Evolutionary conservation across 2,797 vertebrate genomes (phyloP).

Genomic region (Danio jaintianensis): DNA sequence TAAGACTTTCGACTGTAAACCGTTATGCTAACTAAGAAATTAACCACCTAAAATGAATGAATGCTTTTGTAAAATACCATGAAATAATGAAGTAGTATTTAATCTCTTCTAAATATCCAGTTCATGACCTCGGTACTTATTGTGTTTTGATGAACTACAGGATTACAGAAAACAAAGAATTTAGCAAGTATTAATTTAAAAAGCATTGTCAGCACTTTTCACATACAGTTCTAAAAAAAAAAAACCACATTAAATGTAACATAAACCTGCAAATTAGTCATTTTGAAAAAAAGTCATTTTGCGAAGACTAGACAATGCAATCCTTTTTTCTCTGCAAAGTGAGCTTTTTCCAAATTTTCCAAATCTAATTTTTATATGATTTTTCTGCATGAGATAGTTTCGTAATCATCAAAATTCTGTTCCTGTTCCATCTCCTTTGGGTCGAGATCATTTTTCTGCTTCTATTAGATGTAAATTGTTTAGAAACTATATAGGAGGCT

Average conservation of each 20-base stretch:
- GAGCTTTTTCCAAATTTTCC: conserved; percentile 22
- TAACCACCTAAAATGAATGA: too few species aligned
- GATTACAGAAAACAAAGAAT: not conserved
- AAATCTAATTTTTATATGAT: conserved; percentile 32
- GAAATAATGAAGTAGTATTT: too few species aligned
- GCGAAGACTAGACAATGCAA: not conserved
- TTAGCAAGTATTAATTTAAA: not conserved
- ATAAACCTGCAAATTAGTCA: conserved; percentile 15
- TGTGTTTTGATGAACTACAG: not conserved
- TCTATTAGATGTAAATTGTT: conserved; percentile 50
- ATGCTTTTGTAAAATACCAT: too few species aligned
- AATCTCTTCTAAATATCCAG: not conserved
- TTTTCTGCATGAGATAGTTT: conserved; percentile 34
- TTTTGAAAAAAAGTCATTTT: not conserved
- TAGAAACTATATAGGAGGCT: conserved; percentile 41
- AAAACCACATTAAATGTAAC: too few species aligned
- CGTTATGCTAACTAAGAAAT: too few species aligned
- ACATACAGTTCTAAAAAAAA: not conserved
- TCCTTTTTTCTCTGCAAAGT: not conserved
- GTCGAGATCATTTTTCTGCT: conserved; percentile 38
- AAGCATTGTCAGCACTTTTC: not conserved
- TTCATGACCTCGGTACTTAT: not conserved
- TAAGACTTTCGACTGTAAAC: too few species aligned
- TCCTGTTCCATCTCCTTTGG: conserved; percentile 12
- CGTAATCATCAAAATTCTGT: conserved; percentile 8